phyloP scores from a whole-genome alignment of 2,888 invertebrate genomes.

The Cylindroiulus punctatus region DNA sequence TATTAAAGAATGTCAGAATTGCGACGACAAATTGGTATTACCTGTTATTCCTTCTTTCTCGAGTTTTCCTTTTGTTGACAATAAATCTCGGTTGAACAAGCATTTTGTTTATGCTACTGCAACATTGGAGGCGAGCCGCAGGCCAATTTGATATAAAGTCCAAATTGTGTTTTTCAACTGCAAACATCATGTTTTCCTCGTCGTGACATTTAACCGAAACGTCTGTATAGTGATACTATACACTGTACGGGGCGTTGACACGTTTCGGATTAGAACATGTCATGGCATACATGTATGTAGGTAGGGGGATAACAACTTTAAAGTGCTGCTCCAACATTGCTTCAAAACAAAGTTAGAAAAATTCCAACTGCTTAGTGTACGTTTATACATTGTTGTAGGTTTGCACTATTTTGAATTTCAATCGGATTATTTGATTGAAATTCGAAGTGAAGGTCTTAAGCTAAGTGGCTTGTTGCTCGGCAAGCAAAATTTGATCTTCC shows the following conservation, averaged over 20 bases:
- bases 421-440: too few species aligned
- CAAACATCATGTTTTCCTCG: not conserved
- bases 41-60: too few species aligned
- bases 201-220: not conserved
- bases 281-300: not conserved
- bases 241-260: not conserved
- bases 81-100: not conserved
- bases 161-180: not conserved
- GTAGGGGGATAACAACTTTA: not conserved
- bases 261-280: constrained; percentile 2
- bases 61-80: too few species aligned
- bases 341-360: not conserved
- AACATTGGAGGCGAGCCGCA: not conserved
- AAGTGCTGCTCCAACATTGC: not conserved
- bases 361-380: not conserved
- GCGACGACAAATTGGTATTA: too few species aligned
- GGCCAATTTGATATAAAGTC: not conserved
- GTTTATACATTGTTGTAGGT: too few species aligned
- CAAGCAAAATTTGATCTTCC: too few species aligned
- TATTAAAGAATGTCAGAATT: too few species aligned
- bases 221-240: too few species aligned
- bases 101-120: not conserved
- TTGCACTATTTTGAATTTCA: too few species aligned
- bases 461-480: too few species aligned
- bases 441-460: too few species aligned